Percentiles rank a stretch among this genome's conserved stretches.
phyloP scores from a whole-genome alignment of 2,888 invertebrate genomes.

The Lobophora halterata region DNA sequence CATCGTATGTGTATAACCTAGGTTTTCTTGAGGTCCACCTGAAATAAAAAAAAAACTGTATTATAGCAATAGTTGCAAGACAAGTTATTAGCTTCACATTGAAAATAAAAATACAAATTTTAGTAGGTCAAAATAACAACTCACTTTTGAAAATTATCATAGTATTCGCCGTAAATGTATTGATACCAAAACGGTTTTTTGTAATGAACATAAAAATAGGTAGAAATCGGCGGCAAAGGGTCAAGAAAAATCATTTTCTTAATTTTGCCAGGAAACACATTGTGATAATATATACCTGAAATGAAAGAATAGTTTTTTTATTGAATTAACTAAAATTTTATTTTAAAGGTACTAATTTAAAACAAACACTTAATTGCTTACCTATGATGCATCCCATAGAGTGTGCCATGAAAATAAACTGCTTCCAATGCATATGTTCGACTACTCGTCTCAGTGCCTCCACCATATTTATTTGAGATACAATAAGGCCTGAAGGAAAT shows the following conservation, averaged over 20 bases:
- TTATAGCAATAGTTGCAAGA: too few species aligned
- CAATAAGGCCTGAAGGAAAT: conserved; percentile 51
- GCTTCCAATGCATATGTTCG: conserved; percentile 46
- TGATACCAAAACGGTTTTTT: conserved; percentile 35
- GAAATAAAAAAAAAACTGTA: conserved; percentile 11
- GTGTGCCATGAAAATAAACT: conserved; percentile 47
- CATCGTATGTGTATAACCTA: conserved; percentile 44
- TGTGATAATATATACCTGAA: conserved; percentile 55
- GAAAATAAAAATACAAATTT: conserved; percentile 4
- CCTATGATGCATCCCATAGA: conserved; percentile 47
- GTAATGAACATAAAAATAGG: conserved; percentile 40
- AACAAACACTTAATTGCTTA: conserved; percentile 25
- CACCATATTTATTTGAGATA: conserved; percentile 29
- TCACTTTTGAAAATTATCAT: conserved; percentile 49
- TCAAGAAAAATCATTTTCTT: conserved; percentile 64
- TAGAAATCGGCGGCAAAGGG: conserved; percentile 35
- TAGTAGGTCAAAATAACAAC: conserved; percentile 4
- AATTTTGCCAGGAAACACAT: conserved; percentile 72
- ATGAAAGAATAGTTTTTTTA: conserved; percentile 11
- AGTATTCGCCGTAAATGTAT: conserved; percentile 45
- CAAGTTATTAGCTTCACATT: not conserved
- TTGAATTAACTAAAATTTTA: not conserved
- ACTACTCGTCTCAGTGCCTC: conserved; percentile 38
- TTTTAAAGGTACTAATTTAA: conserved; percentile 9
- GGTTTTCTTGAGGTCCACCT: conserved; percentile 39